phyloP scores from a whole-genome alignment of 2,888 invertebrate genomes.

The Drosophila kuntzei region DNA sequence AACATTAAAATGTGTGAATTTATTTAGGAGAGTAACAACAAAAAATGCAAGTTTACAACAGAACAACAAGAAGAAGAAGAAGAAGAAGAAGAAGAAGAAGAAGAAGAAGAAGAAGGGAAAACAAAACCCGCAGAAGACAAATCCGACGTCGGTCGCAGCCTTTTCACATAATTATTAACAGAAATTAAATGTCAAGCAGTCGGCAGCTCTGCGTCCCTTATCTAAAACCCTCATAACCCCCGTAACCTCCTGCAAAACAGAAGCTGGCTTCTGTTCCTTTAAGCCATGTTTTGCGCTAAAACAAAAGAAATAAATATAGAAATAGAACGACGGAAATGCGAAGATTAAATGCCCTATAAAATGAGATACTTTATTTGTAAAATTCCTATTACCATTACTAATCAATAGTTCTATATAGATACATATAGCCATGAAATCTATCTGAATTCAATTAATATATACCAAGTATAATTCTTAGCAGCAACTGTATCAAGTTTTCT shows the following conservation, averaged over 20 bases:
- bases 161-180: conserved; percentile 67
- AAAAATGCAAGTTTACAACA: conserved; percentile 39
- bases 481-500: too few relatives aligned
- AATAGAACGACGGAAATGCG: neutral
- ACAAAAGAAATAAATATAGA: conserved; percentile 13
- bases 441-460: too few relatives aligned
- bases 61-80: neutral
- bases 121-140: conserved; percentile 42
- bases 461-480: too few relatives aligned
- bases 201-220: conserved; percentile 13
- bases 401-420: neutral
- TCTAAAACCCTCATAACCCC: neutral
- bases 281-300: conserved; percentile 25
- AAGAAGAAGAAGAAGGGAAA: conserved; percentile 8
- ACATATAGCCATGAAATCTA: neutral
- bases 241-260: neutral
- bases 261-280: conserved; percentile 5
- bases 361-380: neutral
- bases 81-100: neutral
- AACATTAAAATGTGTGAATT: conserved; percentile 64
- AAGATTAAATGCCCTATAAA: conserved; percentile 16
- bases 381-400: neutral
- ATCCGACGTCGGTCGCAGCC: conserved; percentile 52
- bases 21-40: conserved; percentile 42
- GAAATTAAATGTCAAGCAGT: conserved; percentile 62